A percentile compares a stretch with the other conserved stretches of the same genome.
phyloP scores from a whole-genome alignment of 1,140 invertebrate species.

The Dufourea novaeangliae region DNA sequence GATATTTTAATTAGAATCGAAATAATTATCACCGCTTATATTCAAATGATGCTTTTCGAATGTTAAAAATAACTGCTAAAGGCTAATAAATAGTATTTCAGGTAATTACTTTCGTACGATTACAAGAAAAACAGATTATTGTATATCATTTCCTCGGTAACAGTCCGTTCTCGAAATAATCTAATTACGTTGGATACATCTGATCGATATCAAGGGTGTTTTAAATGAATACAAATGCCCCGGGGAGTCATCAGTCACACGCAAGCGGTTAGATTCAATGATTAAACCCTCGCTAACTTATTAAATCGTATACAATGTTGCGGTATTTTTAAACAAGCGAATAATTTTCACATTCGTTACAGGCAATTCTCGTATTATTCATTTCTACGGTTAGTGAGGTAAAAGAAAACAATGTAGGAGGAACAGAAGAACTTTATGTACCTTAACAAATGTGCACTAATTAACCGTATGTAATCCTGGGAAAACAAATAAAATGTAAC shows the following conservation, averaged over 20 bases:
- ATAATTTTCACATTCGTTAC: not conserved
- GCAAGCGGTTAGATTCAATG: constrained; percentile 1
- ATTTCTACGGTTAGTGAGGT: too few species aligned
- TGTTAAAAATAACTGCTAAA: not conserved
- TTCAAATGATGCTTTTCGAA: not conserved
- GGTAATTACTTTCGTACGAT: not conserved
- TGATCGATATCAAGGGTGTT: not conserved
- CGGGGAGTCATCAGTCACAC: constrained; percentile 3
- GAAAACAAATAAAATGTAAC: too few species aligned
- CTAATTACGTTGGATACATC: not conserved
- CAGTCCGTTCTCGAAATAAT: not conserved
- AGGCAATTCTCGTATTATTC: too few species aligned
- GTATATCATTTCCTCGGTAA: not conserved
- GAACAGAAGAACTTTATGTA: too few species aligned
- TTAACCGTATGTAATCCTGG: too few species aligned
- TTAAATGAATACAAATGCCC: constrained; percentile 1
- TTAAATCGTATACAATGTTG: not conserved
- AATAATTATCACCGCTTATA: too few species aligned
- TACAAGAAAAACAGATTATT: constrained; percentile 7
- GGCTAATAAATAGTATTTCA: not conserved
- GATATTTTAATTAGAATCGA: too few species aligned
- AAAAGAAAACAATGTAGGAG: too few species aligned
- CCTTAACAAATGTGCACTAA: too few species aligned
- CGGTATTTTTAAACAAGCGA: not conserved
- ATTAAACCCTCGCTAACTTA: not conserved